These are phyloP conservation scores for Melanotaenia nigrans DNA, from an alignment of 2,797 vertebrate genomes.

Conservation along the genomic window DNA sequence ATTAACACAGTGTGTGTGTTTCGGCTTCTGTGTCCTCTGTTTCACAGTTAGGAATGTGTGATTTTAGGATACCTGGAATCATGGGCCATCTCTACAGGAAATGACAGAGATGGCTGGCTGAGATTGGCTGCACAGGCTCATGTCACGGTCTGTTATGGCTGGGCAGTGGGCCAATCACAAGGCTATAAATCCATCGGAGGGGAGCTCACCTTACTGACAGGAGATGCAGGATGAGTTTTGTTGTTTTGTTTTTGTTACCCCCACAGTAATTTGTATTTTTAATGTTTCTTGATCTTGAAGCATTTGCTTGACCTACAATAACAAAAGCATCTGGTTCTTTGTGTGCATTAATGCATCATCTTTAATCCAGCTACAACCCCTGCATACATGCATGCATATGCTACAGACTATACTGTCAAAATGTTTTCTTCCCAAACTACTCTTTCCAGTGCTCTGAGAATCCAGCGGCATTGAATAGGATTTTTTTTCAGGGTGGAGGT, in stretches of 20 bases:
- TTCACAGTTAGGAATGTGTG: slow-evolving; percentile 67
- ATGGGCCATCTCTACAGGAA: slow-evolving; percentile 79
- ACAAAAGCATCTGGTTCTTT: neutral
- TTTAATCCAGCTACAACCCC: slow-evolving; percentile 81
- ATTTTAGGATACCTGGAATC: slow-evolving; percentile 77
- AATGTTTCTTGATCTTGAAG: no score
- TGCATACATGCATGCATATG: slow-evolving; percentile 47
- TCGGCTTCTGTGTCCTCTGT: slow-evolving; percentile 23
- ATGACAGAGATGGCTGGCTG: slow-evolving; percentile 78
- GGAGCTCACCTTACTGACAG: slow-evolving; percentile 57
- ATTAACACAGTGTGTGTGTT: slow-evolving; percentile 16
- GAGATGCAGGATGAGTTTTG: slow-evolving; percentile 15
- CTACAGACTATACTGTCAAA: slow-evolving; percentile 58
- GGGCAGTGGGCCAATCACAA: slow-evolving; percentile 65
- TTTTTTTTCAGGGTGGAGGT: slow-evolving; percentile 35
- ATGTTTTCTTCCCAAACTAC: slow-evolving; percentile 69
- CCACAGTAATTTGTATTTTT: neutral
- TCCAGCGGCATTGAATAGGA: slow-evolving; percentile 95
- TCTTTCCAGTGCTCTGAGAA: slow-evolving; percentile 89
- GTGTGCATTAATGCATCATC: slow-evolving; percentile 88
- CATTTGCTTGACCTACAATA: neutral
- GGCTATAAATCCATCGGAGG: slow-evolving; percentile 39
- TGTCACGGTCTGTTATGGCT: slow-evolving; percentile 77
- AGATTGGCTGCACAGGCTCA: slow-evolving; percentile 74
- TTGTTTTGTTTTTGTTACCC: neutral